Evolutionary conservation across 2,113 vertebrate species (phyloP), one percentile per base, ranked within the genome.

Genomic region (Daubentonia madagascariensis): DNA sequence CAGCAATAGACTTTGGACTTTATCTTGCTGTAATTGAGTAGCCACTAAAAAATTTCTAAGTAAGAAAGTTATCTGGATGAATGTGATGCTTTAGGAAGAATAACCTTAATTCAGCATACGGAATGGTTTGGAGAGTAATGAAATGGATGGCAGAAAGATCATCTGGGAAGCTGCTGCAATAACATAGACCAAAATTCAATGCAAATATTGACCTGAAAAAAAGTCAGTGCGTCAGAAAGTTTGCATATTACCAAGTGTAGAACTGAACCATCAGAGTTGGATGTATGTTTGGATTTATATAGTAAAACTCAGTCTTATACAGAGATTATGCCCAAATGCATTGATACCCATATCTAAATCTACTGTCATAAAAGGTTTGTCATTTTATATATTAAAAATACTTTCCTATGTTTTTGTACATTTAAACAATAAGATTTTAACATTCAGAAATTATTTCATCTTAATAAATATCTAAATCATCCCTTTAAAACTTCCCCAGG

Each of bases 371-470:
- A 85, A 85, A 91, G 8, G 2, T 75, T 84, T 88, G 48, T 67
- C 14, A 59, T 70, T 85, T 96, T 94, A 85, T 67, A 68, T 45
- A 85, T 92, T 95, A 86, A 89, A 92, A 81, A 73, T 65, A 54
- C 14, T 54, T 63, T 40, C 20, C 61, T 80, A 5, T 43, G n/a
- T 92, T 91, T 96, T 83, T 91, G 12, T 54, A 80, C 22, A 89
- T 72, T 75, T 94, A 91, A 89, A 70, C 9, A 90, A 68, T 85
- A 79, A 93, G 43, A 70, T 80, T 70, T 85, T 59, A 78, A 85
- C 9, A 67, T 86, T 63, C 40, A 81, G 35, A 97, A 97, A 95
- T 93, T 72, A 96, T 65, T 97, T 86, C 48, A 89, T 81, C 96
- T 96, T 93, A 88, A 86, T 57, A 95, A 95, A 79, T 79, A 78